These are phyloP conservation scores for Balearica regulorum DNA, from an alignment of 2,797 vertebrate species.

Conservation along the genomic window DNA sequence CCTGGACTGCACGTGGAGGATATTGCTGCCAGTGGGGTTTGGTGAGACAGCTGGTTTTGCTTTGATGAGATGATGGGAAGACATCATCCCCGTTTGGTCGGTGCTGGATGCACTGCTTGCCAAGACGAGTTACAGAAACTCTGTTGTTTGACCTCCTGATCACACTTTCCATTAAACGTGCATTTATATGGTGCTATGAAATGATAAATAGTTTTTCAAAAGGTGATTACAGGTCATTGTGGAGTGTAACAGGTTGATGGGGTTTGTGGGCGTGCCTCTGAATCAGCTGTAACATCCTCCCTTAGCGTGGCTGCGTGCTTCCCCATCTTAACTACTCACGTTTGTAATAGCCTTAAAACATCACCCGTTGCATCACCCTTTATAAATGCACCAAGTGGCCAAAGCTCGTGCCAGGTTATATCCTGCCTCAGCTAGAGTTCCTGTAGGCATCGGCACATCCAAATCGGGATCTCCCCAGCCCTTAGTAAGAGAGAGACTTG, in stretches of 20 bases:
- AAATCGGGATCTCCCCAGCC: neutral
- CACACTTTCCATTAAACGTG: neutral
- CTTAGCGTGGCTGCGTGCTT: accelerated
- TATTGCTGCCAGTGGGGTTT: slow-evolving; percentile 91
- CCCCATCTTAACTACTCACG: accelerated
- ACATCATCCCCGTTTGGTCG: neutral
- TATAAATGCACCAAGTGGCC: neutral
- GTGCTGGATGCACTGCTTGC: neutral
- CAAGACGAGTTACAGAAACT: neutral
- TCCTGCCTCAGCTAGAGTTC: neutral
- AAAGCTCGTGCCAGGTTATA: neutral
- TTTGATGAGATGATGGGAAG: neutral
- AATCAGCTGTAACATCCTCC: neutral
- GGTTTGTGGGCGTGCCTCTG: neutral
- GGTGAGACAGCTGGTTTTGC: slow-evolving; percentile 76
- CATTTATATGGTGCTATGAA: neutral
- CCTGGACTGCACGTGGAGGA: slow-evolving; percentile 96
- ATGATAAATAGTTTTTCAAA: neutral
- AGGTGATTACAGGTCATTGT: neutral
- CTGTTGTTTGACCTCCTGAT: neutral
- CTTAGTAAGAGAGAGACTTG: neutral
- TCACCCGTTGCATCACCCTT: neutral
- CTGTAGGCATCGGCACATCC: neutral
- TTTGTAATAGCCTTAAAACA: neutral
- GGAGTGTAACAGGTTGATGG: neutral